Conservation (phyloP, 2,113 vertebrate genomes). For the Bungarus multicinctus region DNA sequence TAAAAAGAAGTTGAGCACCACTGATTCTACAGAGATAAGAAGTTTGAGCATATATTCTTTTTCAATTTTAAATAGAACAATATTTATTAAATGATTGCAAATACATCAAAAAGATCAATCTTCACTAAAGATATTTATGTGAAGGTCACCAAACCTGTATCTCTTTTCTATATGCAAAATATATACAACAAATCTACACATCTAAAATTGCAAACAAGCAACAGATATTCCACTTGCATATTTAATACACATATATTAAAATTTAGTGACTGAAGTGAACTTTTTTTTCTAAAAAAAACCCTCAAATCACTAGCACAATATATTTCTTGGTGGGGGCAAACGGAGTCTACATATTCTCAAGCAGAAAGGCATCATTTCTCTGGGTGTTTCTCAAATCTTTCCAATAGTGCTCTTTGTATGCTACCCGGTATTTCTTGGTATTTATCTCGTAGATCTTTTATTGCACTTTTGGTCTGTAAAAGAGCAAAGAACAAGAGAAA, state of each 20-base stretch:
- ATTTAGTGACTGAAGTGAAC: neutral
- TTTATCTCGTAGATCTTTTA: constrained; percentile 81
- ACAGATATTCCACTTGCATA: neutral
- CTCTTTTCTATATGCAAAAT: neutral
- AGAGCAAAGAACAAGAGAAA: constrained; percentile 36
- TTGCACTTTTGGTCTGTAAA: constrained; percentile 79
- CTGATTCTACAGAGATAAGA: neutral
- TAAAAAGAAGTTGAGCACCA: neutral
- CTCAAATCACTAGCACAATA: neutral
- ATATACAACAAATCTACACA: neutral
- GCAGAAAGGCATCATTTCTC: constrained; percentile 48
- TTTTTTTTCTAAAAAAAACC: neutral
- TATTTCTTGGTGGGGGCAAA: neutral
- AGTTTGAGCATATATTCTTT: neutral
- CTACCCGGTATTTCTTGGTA: constrained; percentile 88
- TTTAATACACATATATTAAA: neutral
- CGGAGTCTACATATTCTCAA: neutral
- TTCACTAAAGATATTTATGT: neutral
- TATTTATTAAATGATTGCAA: neutral
- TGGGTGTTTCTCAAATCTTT: constrained; percentile 71
- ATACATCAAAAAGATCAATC: neutral
- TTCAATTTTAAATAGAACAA: neutral
- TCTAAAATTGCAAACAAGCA: neutral
- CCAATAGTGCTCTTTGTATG: constrained; percentile 79
- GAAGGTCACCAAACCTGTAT: neutral